Evolutionary conservation across 2,797 vertebrate species (phyloP).

Genomic region (Hippocampus kuda): DNA sequence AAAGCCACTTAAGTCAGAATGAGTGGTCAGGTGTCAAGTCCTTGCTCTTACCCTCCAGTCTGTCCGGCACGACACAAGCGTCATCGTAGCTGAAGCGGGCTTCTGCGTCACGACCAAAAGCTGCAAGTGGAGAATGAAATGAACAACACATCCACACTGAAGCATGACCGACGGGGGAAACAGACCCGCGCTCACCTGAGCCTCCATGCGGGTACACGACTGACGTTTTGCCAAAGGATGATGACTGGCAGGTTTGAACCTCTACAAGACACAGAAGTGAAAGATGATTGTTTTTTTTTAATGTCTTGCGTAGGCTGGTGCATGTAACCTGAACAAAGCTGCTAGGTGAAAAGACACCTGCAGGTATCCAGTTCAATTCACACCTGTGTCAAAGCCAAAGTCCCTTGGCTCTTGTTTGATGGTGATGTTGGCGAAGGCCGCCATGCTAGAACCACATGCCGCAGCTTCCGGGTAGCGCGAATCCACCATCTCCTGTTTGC

Average conservation of each 20-base stretch:
- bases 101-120: slow-evolving; percentile 77
- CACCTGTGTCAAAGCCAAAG: slow-evolving; percentile 83
- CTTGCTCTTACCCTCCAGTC: slow-evolving; percentile 71
- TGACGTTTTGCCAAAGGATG: slow-evolving; percentile 71
- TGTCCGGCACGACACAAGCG: slow-evolving; percentile 83
- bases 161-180: slow-evolving; percentile 12
- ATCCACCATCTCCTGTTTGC: slow-evolving; percentile 87
- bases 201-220: slow-evolving; percentile 67
- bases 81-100: slow-evolving; percentile 81
- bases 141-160: slow-evolving; percentile 15
- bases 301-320: background rate
- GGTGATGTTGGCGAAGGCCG: slow-evolving; percentile 70
- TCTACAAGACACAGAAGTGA: slow-evolving; percentile 62
- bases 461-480: slow-evolving; percentile 71
- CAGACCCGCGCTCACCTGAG: slow-evolving; percentile 61
- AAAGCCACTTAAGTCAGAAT: background rate
- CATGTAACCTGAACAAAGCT: background rate
- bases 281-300: background rate
- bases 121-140: slow-evolving; percentile 39
- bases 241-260: slow-evolving; percentile 84
- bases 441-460: slow-evolving; percentile 51
- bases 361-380: background rate
- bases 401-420: slow-evolving; percentile 92
- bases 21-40: background rate
- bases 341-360: background rate